Percentiles rank a stretch among this genome's conserved stretches.
Conservation (phyloP, 2,888 invertebrate genomes). For the Rosalia funebris region DNA sequence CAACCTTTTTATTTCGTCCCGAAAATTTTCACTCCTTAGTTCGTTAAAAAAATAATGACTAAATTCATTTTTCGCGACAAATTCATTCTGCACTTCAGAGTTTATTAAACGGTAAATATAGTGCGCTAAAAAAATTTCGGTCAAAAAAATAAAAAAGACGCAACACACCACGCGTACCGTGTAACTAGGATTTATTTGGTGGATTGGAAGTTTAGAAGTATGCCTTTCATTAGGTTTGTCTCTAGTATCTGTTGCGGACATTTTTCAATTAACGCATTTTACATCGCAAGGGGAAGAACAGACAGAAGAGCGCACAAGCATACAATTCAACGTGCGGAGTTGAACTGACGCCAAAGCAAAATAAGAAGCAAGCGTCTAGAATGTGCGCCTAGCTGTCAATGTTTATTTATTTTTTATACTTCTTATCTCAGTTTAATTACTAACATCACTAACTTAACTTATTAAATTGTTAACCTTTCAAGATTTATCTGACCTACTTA, state of each 20-base stretch:
- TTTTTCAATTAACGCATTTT: slow-evolving; percentile 22
- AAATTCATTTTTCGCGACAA: slow-evolving; percentile 55
- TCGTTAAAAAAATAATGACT: slow-evolving; percentile 55
- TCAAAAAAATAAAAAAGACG: slow-evolving; percentile 60
- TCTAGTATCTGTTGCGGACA: slow-evolving; percentile 45
- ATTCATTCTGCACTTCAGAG: slow-evolving; percentile 59
- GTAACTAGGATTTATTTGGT: slow-evolving; percentile 58
- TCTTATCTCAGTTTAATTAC: background rate
- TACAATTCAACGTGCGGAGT: slow-evolving; percentile 12
- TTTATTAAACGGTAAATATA: slow-evolving; percentile 60
- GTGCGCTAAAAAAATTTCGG: slow-evolving; percentile 61
- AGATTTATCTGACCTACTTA: background rate
- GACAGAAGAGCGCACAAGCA: slow-evolving; percentile 16
- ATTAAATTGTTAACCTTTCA: background rate
- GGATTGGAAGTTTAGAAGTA: slow-evolving; percentile 39
- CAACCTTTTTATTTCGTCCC: slow-evolving; percentile 55
- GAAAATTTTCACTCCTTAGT: slow-evolving; percentile 49
- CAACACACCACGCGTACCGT: slow-evolving; percentile 61
- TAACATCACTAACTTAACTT: background rate
- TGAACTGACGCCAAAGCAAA: slow-evolving; percentile 30
- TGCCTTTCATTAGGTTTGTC: slow-evolving; percentile 31
- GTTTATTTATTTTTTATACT: background rate
- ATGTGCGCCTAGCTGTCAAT: background rate
- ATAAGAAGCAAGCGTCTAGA: background rate
- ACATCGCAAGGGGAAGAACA: slow-evolving; percentile 32